Conservation (phyloP, 2,797 vertebrate genomes). For the Gadopsis marmoratus region DNA sequence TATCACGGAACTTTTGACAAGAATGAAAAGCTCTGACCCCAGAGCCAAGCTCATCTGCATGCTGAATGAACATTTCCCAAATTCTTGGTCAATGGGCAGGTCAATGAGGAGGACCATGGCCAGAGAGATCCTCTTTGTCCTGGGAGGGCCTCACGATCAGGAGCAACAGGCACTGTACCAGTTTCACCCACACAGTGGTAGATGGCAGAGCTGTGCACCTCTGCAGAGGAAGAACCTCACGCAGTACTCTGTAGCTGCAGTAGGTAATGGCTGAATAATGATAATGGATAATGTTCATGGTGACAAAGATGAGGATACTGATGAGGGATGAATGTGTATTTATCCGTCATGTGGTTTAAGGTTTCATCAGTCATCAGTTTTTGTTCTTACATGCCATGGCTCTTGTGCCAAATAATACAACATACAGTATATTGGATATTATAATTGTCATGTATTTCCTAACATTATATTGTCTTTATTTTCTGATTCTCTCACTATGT, state of each 20-base stretch:
- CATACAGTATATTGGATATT: neutral
- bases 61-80: slow-evolving; percentile 85
- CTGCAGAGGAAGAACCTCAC: slow-evolving; percentile 91
- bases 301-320: neutral
- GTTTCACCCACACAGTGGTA: slow-evolving; percentile 86
- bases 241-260: slow-evolving; percentile 90
- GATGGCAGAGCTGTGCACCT: slow-evolving; percentile 89
- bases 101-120: slow-evolving; percentile 75
- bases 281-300: neutral
- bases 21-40: slow-evolving; percentile 81
- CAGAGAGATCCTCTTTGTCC: slow-evolving; percentile 87
- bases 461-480: neutral
- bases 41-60: slow-evolving; percentile 85
- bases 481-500: slow-evolving; percentile 12
- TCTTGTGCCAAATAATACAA: neutral
- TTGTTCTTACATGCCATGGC: neutral
- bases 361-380: neutral
- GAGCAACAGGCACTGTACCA: slow-evolving; percentile 89
- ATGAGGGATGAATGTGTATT: slow-evolving; percentile 1
- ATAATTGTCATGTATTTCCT: neutral
- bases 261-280: slow-evolving; percentile 85
- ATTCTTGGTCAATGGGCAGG: slow-evolving; percentile 82
- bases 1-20: slow-evolving; percentile 85
- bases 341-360: neutral
- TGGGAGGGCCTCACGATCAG: slow-evolving; percentile 90